Evolutionary conservation across 2,113 vertebrate genomes (phyloP).

Genomic region (Pollachius pollachius): DNA sequence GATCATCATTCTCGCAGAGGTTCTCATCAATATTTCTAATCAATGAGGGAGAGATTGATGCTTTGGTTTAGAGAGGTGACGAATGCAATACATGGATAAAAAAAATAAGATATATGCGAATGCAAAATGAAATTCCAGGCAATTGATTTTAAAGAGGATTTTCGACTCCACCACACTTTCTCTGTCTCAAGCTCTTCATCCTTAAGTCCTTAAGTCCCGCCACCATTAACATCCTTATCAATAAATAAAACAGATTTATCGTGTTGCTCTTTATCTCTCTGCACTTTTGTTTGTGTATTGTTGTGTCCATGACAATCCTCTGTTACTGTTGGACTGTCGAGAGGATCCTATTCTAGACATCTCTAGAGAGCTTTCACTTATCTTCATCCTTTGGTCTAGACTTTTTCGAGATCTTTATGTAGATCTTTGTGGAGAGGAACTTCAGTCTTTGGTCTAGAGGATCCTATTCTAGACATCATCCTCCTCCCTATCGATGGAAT

Average conservation of each 20-base stretch:
- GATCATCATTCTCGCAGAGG: constrained; percentile 1
- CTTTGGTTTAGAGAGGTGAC: background rate
- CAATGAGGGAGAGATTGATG: background rate
- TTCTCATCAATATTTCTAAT: constrained; percentile 5
- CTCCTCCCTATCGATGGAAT: constrained; percentile 43
- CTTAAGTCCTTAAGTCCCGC: constrained; percentile 9
- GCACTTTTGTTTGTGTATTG: too few species aligned
- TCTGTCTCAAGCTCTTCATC: background rate
- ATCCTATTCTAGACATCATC: too few species aligned
- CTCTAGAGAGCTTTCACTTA: too few species aligned
- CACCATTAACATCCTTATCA: constrained; percentile 5
- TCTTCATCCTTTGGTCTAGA: too few species aligned
- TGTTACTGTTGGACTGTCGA: too few species aligned
- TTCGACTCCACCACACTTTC: background rate
- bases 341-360: too few species aligned
- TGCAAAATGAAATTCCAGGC: background rate
- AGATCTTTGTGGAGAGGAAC: too few species aligned
- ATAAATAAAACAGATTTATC: background rate
- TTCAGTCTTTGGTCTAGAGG: too few species aligned
- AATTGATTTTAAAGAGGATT: too few species aligned
- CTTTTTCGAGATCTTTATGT: too few species aligned
- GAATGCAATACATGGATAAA: background rate
- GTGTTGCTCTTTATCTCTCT: background rate
- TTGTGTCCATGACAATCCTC: too few species aligned
- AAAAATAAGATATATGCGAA: background rate